Percentiles rank a stretch among this genome's conserved stretches.
These are phyloP conservation scores for Ictalurus punctatus DNA, from an alignment of 2,113 vertebrate genomes.

Conservation along the genomic window DNA sequence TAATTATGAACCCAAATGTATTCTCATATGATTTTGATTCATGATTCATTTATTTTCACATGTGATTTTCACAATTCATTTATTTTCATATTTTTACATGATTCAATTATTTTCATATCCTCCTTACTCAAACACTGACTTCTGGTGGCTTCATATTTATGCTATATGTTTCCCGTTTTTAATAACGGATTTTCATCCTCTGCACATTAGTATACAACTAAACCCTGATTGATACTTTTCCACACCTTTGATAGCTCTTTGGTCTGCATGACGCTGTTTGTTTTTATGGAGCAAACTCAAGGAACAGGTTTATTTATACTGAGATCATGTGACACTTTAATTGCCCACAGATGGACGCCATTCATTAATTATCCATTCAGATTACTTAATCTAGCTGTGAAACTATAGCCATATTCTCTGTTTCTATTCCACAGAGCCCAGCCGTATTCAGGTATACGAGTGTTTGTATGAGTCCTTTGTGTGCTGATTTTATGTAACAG, in stretches of 20 bases:
- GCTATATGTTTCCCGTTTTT: neutral
- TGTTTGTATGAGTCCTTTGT: constrained; percentile 13
- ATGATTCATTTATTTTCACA: neutral
- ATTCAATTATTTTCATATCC: neutral
- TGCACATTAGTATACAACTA: neutral
- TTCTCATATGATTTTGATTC: neutral
- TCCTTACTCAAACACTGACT: neutral
- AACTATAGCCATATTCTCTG: neutral
- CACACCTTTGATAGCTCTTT: neutral
- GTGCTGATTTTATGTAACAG: constrained; percentile 11
- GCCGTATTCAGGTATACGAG: constrained; percentile 34
- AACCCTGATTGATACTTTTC: neutral
- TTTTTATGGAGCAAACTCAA: neutral
- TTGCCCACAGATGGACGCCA: constrained; percentile 2
- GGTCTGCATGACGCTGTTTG: neutral
- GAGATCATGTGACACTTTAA: neutral
- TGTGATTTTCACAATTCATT: neutral
- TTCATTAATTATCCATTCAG: constrained; percentile 2
- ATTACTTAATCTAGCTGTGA: neutral
- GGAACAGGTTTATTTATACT: neutral
- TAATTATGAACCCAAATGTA: too few relatives aligned
- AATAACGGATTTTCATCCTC: neutral
- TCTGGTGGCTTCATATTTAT: neutral
- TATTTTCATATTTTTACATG: neutral
- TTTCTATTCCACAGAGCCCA: constrained; percentile 2